phyloP scores from a whole-genome alignment of 2,797 vertebrate genomes.

The Odontamblyopus lacepedii region DNA sequence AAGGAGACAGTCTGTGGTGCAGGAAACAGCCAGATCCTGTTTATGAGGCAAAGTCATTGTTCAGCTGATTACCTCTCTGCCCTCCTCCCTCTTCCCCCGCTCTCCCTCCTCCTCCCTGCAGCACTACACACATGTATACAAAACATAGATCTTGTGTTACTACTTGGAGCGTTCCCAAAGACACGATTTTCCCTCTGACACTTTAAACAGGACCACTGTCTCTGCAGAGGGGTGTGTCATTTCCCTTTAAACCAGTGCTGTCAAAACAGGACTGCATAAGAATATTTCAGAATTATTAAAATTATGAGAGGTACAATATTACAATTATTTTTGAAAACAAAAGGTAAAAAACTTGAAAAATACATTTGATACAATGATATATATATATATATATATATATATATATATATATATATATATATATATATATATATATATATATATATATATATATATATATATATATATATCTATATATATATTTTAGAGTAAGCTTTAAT shows the following conservation, averaged over 20 bases:
- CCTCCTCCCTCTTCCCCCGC: conserved; percentile 15
- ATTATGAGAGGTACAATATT: neutral
- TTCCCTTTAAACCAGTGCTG: conserved; percentile 20
- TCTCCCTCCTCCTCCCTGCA: neutral
- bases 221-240: conserved; percentile 47
- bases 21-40: conserved; percentile 86
- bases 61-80: conserved; percentile 55
- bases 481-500: too few species aligned
- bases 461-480: too few species aligned
- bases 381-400: too few species aligned
- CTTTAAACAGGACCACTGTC: conserved; percentile 37
- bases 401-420: too few species aligned
- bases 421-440: too few species aligned
- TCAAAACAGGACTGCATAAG: neutral
- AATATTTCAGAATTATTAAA: neutral
- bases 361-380: too few species aligned
- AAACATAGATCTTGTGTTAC: conserved; percentile 35
- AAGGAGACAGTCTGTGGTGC: conserved; percentile 63
- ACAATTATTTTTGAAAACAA: too few species aligned
- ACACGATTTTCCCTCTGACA: conserved; percentile 42
- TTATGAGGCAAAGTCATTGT: conserved; percentile 78
- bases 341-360: too few species aligned
- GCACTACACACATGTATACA: conserved; percentile 27
- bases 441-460: too few species aligned
- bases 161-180: conserved; percentile 43